Conservation (phyloP, 2,797 vertebrate species). For the Paramormyrops hopkinsi region DNA sequence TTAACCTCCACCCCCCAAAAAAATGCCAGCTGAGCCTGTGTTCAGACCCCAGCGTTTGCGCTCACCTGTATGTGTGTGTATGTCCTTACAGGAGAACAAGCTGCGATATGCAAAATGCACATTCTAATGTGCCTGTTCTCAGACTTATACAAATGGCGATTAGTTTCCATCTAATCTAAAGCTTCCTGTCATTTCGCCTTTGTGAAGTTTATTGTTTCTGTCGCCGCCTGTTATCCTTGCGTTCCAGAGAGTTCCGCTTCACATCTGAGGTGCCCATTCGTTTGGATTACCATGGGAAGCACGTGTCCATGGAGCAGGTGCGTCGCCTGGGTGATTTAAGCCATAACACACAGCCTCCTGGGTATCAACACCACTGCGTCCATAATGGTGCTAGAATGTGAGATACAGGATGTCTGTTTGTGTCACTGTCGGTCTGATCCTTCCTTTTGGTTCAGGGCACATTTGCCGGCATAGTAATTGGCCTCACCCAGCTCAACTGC, state of each 20-base stretch:
- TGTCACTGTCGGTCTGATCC: neutral
- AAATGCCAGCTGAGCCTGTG: neutral
- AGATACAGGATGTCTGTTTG: neutral
- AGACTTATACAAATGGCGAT: neutral
- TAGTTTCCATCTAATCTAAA: neutral
- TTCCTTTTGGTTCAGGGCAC: constrained; percentile 70
- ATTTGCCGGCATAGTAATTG: constrained; percentile 91
- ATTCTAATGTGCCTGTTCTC: neutral
- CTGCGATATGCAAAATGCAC: neutral
- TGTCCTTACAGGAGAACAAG: neutral
- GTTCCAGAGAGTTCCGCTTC: constrained; percentile 90
- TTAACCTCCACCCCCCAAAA: neutral
- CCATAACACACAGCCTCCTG: neutral
- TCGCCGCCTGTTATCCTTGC: neutral
- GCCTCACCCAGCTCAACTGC: constrained; percentile 91
- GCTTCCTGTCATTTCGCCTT: neutral
- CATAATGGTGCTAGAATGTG: neutral
- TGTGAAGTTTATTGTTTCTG: neutral
- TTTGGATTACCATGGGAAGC: constrained; percentile 95
- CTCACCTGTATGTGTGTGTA: neutral
- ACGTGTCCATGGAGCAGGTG: constrained; percentile 97
- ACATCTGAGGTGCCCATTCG: constrained; percentile 94
- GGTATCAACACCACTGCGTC: neutral
- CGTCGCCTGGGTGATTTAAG: neutral
- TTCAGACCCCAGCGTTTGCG: neutral